Evolutionary conservation across 2,113 vertebrate genomes (phyloP).

Genomic region (Plestiodon gilberti): DNA sequence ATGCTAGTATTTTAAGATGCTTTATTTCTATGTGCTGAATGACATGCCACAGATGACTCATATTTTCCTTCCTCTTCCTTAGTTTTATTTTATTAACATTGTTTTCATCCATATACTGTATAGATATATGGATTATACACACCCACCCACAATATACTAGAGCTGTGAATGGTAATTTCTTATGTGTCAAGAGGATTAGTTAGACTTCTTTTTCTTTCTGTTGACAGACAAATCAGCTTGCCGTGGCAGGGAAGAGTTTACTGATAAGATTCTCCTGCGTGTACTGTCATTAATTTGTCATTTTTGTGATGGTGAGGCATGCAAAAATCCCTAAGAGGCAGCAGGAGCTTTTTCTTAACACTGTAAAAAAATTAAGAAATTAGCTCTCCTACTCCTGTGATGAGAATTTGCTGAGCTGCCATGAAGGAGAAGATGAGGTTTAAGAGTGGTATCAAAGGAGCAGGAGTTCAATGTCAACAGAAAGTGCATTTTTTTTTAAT

Average conservation of each 20-base stretch:
- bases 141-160: background rate
- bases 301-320: conserved; percentile 26
- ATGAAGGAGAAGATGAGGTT: background rate
- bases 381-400: background rate
- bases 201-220: conserved; percentile 21
- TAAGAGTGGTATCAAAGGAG: conserved; percentile 4
- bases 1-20: background rate
- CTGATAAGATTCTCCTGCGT: conserved; percentile 17
- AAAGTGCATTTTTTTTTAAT: background rate
- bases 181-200: conserved; percentile 18
- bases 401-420: background rate
- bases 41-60: conserved; percentile 4
- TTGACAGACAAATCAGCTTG: conserved; percentile 43
- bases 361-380: conserved; percentile 34
- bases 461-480: background rate
- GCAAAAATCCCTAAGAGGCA: background rate
- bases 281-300: conserved; percentile 8
- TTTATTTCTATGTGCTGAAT: background rate
- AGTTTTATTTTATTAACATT: background rate
- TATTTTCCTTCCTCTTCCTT: background rate
- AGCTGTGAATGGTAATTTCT: conserved; percentile 43
- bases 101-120: conserved; percentile 2
- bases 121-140: no score
- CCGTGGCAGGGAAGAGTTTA: background rate
- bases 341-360: background rate